A percentile compares a stretch with the other conserved stretches of the same genome.
phyloP scores from a whole-genome alignment of 2,888 invertebrate species.

The Caenorhabditis afra region DNA sequence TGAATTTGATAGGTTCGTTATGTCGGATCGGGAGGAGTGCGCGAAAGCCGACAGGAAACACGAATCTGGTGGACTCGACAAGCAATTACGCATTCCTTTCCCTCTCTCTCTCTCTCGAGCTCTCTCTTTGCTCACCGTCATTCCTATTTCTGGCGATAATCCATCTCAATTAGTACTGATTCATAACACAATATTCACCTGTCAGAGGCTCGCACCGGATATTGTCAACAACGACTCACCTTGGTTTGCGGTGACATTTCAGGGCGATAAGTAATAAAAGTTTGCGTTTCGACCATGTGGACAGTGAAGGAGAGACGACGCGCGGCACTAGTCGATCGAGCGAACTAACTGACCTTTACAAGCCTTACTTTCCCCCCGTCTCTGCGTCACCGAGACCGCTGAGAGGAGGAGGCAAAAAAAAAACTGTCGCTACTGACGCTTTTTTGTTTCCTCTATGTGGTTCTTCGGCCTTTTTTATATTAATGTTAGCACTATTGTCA shows the following conservation, averaged over 20 bases:
- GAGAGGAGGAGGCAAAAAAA: background rate
- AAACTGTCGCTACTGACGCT: background rate
- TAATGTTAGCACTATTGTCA: constrained; percentile 3
- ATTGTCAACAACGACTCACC: constrained; percentile 18
- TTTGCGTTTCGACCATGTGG: constrained; percentile 43
- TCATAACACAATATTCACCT: constrained; percentile 17
- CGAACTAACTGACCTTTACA: constrained; percentile 35
- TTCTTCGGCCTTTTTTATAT: background rate
- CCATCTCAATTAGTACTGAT: constrained; percentile 16
- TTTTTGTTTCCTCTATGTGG: constrained; percentile 6
- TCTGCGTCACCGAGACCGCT: constrained; percentile 11
- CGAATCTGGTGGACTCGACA: constrained; percentile 12
- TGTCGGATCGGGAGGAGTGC: constrained; percentile 10
- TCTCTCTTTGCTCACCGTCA: background rate
- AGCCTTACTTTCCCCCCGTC: background rate
- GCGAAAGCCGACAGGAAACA: background rate
- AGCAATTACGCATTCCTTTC: background rate
- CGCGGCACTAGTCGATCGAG: background rate
- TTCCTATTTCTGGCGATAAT: background rate
- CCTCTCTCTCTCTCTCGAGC: background rate
- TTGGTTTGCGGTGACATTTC: constrained; percentile 36
- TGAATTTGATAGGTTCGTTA: constrained; percentile 60
- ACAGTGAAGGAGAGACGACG: constrained; percentile 10
- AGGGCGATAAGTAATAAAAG: constrained; percentile 9
- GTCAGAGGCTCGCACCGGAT: constrained; percentile 20